Evolutionary conservation across 2,888 invertebrate genomes (phyloP), one percentile per base, ranked within the genome.

Genomic region (Parnassius apollo): DNA sequence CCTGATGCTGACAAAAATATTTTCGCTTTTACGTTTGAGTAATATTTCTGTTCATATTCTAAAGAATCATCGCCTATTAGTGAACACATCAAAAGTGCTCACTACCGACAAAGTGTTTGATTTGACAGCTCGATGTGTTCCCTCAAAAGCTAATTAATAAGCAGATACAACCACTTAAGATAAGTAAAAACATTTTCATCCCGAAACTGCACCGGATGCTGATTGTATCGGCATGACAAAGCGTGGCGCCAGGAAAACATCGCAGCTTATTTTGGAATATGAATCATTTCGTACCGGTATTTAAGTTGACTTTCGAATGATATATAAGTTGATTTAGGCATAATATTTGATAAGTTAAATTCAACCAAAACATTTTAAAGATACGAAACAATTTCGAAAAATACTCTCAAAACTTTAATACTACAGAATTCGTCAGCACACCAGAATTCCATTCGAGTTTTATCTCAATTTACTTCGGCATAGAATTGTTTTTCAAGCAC

Each of bases 81-180:
- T 74, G 73, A 71, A 66, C 70, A 64, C 72, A 75, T 71, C 66
- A 71, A 73, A 72, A 76, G 77, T 75, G 70, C 69, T 68, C 62
- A 70, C 70, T 66, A 76, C 90, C 90, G 89, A 83, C 90, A 90
- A 88, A 90, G 91, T 86, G 88, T 88, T 84, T 82, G 80, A 81
- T 88, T 83, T 89, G 91, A 90, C 91, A 89, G 91, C 87, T 82
- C 82, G 74, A 83, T 83, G 78, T 85, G 84, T 86, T 83, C 85
- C 83, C 78, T 80, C 82, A 76, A 81, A 83, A 82, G 81, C 83
- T 91, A 91, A 91, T 91, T 91, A 91, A 91, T 91, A 90, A 91
- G 83, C 90, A 91, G 91, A 91, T 91, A 90, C 90, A 91, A 85
- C 88, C 91, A 91, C 91, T 91, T 91, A 89, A 89, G 91, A 91